A percentile compares a stretch with the other conserved stretches of the same genome.
Conservation (phyloP, 92 coral and sea anemone genomes). For the Isaurus tuberculatus region DNA sequence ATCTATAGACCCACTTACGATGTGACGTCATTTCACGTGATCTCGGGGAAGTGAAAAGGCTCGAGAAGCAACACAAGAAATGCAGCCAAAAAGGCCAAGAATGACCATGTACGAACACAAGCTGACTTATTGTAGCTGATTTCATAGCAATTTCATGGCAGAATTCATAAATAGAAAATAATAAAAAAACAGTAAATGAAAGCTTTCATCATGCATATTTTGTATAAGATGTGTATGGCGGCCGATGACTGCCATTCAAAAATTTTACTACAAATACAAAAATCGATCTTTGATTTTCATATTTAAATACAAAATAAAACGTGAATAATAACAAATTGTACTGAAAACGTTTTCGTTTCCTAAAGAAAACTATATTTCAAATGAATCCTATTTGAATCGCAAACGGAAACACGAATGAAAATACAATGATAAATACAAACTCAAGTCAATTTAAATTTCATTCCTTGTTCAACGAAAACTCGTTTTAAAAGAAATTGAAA, state of each 20-base stretch:
- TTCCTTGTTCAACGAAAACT: slow-evolving; percentile 29
- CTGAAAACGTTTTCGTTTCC: slow-evolving; percentile 14
- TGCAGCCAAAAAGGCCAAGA: too few relatives aligned
- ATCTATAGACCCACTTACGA: too few relatives aligned
- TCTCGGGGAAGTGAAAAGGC: too few relatives aligned
- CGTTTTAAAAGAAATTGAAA: slow-evolving; percentile 19
- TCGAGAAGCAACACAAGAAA: too few relatives aligned
- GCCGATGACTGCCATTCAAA: slow-evolving; percentile 4
- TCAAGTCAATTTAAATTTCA: slow-evolving; percentile 19
- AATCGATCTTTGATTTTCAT: not conserved
- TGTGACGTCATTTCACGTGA: too few relatives aligned
- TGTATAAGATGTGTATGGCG: too few relatives aligned
- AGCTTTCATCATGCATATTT: too few relatives aligned
- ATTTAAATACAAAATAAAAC: slow-evolving; percentile 12
- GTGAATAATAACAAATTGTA: not conserved
- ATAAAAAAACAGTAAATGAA: too few relatives aligned
- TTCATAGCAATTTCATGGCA: too few relatives aligned
- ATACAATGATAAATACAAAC: slow-evolving; percentile 1
- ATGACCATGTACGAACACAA: too few relatives aligned
- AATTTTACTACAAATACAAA: not conserved
- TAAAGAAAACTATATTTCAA: slow-evolving; percentile 7
- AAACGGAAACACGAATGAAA: slow-evolving; percentile 27
- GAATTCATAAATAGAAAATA: too few relatives aligned
- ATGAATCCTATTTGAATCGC: slow-evolving; percentile 27
- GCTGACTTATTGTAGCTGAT: too few relatives aligned